A percentile compares a stretch with the other conserved stretches of the same genome.
phyloP scores from a whole-genome alignment of 2,888 invertebrate genomes.

The Exephanes ischioxanthus region DNA sequence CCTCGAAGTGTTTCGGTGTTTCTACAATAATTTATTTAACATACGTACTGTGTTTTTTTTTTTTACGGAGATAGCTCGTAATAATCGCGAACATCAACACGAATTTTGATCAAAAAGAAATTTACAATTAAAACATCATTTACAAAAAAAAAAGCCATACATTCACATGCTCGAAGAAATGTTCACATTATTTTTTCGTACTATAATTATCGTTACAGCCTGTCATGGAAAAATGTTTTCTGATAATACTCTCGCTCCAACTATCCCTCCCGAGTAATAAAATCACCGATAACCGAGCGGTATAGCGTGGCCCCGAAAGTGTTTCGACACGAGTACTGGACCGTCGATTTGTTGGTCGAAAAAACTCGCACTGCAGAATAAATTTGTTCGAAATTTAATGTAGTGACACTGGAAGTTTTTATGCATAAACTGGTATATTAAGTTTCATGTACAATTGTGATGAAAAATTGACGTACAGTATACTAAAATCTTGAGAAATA shows the following conservation, averaged over 20 bases:
- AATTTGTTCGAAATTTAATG: neutral
- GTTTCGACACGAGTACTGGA: neutral
- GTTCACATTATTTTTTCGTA: constrained; percentile 14
- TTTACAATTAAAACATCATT: neutral
- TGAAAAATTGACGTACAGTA: neutral
- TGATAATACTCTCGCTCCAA: constrained; percentile 31
- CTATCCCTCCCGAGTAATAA: neutral
- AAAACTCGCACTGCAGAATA: neutral
- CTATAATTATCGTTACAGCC: constrained; percentile 57
- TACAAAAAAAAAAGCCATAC: neutral
- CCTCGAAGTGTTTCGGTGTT: constrained; percentile 6
- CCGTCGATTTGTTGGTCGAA: neutral
- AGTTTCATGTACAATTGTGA: neutral
- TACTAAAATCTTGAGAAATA: neutral
- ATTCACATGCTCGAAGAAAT: neutral
- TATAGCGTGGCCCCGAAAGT: constrained; percentile 5
- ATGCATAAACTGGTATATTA: neutral
- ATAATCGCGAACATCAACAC: constrained; percentile 13
- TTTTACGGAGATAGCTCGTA: constrained; percentile 6
- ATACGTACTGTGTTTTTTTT: neutral
- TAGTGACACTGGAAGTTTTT: neutral
- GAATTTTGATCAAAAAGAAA: neutral
- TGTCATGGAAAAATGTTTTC: constrained; percentile 63
- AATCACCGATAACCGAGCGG: constrained; percentile 32
- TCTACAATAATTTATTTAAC: constrained; percentile 60